Base-by-base conservation (phyloP, 1,140 invertebrate species). In the Bombus pascuorum region DNA sequence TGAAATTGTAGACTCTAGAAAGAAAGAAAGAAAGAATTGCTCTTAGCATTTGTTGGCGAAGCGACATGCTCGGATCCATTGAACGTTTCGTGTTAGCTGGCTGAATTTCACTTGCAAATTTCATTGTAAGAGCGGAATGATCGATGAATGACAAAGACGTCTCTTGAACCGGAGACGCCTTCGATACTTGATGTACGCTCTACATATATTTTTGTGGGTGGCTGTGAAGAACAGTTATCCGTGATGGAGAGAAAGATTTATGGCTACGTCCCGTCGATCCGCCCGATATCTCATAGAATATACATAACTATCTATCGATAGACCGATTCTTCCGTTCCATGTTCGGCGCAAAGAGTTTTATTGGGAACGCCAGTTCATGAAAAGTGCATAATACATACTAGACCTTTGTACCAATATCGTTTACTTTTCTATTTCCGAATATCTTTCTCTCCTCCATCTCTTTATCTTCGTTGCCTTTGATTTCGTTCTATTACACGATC, bases 271-370 rank as follows among this genome's bases (percentile, higher is more conserved):
- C 18, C 62, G 83, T 72, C 81, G 86, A 85, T 88, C 87, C 34
- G 1, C 59, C 62, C 80, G 87, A 78, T 74, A 84, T 87, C 66
- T 83, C 81, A 86, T 71, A 62, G 32, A 47, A 65, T 62, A 66
- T 66, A 65, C 74, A 77, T 71, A 66, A 83, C 85, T 47, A 47
- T 47, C 42, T 32, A 81, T 79, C 71, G 47, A 68, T 44, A 47
- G 76, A 70, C 10, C 66, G 79, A 71, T 81, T 57, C 37, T 47
- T 32, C 13, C 32, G 44, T 59, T 87, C 53, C 62, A 71, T 34
- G 71, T 62, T 74, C 75, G 53, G 32, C 32, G 87, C 78, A 72
- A 74, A 53, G 65, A 83, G 73, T 92, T 91, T 92, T 91, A 91
- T 90, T 89, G 85, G 86, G 87, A 88, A 91, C 86, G 86, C 39